Percentiles rank a stretch among this genome's conserved stretches.
phyloP scores from a whole-genome alignment of 2,113 vertebrate species.

The Platysteira castanea region DNA sequence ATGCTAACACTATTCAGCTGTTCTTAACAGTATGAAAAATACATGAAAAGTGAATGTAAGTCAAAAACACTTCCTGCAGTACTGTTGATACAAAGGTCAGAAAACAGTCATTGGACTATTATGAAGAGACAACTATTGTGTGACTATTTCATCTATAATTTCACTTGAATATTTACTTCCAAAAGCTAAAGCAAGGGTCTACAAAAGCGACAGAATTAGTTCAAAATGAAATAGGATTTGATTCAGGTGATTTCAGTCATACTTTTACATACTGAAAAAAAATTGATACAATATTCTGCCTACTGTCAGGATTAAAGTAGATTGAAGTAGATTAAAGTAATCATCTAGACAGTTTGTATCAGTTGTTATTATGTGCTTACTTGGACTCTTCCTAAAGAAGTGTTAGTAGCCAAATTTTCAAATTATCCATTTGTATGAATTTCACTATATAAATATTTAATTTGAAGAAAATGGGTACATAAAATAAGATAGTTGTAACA shows the following conservation, averaged over 20 bases:
- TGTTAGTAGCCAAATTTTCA: background rate
- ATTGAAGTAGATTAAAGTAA: background rate
- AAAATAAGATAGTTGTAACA: background rate
- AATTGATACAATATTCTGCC: background rate
- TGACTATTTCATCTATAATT: background rate
- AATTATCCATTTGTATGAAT: background rate
- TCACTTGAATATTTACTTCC: background rate
- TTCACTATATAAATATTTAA: background rate
- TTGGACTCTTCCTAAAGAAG: background rate
- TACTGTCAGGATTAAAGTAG: background rate
- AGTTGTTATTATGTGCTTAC: background rate
- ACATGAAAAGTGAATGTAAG: background rate
- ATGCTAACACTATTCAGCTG: accelerated
- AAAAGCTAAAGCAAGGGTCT: background rate
- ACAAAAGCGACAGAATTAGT: background rate
- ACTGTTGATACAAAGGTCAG: background rate
- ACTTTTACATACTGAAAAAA: background rate
- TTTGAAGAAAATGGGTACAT: background rate
- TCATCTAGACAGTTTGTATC: background rate
- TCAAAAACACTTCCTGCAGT: background rate
- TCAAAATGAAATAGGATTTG: background rate
- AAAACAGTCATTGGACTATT: background rate
- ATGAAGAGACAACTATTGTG: background rate
- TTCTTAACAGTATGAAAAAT: background rate
- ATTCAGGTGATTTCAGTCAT: background rate